Conservation (phyloP, 2,797 vertebrate genomes). For the Uromys caudimaculatus region DNA sequence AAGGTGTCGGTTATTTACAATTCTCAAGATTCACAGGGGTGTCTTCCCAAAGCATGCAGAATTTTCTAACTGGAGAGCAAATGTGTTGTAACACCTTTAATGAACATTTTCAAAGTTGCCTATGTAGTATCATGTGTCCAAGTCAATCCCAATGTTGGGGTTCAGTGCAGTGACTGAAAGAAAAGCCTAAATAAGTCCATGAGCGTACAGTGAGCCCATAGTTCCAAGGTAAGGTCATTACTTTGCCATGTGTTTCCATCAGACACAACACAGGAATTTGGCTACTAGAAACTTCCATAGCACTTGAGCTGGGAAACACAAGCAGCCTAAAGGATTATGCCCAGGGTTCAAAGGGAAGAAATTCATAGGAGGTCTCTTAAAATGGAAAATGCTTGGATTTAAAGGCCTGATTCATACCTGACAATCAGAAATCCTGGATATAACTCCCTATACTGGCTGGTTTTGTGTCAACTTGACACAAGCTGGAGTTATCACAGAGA, state of each 20-base stretch:
- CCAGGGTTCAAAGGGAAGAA: background rate
- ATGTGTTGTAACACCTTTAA: background rate
- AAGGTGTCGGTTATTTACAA: background rate
- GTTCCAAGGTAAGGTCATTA: background rate
- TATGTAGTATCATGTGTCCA: background rate
- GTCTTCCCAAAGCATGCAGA: background rate
- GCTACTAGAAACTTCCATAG: background rate
- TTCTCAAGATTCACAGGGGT: background rate
- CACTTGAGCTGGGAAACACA: background rate
- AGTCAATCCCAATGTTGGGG: background rate
- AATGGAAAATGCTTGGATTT: background rate
- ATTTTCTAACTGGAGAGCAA: slow-evolving; percentile 10
- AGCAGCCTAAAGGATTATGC: background rate
- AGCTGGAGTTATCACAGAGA: too few relatives aligned
- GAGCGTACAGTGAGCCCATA: background rate
- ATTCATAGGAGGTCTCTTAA: background rate
- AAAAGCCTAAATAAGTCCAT: background rate
- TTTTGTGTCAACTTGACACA: too few relatives aligned
- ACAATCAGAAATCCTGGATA: background rate
- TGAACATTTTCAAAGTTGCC: background rate
- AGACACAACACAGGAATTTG: background rate
- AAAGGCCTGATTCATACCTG: background rate
- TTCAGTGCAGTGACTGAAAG: background rate
- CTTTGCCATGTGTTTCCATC: background rate
- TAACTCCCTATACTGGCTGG: background rate